Conservation (phyloP, 2,888 invertebrate genomes). For the Oegoconia quadripuncta region DNA sequence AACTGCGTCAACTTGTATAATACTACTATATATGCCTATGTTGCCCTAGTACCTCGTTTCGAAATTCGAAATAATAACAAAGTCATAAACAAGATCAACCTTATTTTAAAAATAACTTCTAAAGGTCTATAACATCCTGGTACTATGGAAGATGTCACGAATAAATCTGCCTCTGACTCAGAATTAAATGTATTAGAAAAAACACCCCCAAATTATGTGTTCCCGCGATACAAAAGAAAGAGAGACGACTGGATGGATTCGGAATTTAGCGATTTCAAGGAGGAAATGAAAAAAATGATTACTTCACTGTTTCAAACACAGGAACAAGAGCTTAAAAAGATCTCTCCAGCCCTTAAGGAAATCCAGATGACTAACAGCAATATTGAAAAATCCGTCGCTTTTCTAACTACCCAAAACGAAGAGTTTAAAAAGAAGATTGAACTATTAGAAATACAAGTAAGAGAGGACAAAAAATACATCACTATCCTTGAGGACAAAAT, state of each 20-base stretch:
- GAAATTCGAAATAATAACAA: no score
- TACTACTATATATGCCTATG: no score
- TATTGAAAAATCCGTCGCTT: neutral
- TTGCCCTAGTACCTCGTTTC: no score
- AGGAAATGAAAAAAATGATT: neutral
- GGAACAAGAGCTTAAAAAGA: neutral
- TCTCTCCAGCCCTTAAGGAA: neutral
- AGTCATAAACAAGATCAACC: no score
- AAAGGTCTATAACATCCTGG: neutral
- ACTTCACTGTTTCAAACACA: neutral
- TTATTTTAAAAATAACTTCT: no score
- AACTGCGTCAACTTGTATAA: no score
- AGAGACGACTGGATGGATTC: neutral
- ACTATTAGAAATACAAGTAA: neutral
- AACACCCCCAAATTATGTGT: neutral
- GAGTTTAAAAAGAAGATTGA: neutral
- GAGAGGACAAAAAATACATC: neutral
- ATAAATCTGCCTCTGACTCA: neutral
- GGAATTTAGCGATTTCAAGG: neutral
- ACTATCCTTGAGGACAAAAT: no score
- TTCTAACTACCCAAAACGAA: neutral
- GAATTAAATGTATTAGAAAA: neutral
- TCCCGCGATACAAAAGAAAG: neutral
- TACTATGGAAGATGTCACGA: neutral
- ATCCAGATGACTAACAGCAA: constrained; percentile 1